phyloP scores from a whole-genome alignment of 2,888 invertebrate genomes.

The Acleris literana region DNA sequence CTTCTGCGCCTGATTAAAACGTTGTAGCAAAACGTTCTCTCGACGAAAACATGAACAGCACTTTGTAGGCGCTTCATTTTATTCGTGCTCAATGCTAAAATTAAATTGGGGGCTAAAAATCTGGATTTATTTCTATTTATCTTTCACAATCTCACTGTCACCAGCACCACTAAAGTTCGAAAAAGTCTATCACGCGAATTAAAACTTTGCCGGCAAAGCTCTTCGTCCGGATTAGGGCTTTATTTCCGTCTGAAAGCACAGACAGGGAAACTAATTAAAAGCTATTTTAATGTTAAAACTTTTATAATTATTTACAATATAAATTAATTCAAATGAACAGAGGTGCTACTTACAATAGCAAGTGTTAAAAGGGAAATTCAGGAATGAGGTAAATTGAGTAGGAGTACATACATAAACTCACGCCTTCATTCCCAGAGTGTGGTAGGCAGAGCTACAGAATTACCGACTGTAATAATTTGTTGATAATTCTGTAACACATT shows the following conservation, averaged over 20 bases:
- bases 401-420: no score
- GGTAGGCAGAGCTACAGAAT: no score
- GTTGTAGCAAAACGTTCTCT: neutral
- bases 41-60: neutral
- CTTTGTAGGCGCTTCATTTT: constrained; percentile 1
- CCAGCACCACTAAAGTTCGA: constrained; percentile 20
- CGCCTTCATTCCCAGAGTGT: no score
- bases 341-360: neutral
- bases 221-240: constrained; percentile 18
- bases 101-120: constrained; percentile 1
- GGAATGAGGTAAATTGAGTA: no score
- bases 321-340: neutral
- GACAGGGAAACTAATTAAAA: constrained; percentile 17
- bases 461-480: no score
- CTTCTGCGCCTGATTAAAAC: constrained; percentile 5
- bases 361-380: neutral
- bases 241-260: constrained; percentile 9
- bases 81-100: neutral
- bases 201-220: constrained; percentile 21
- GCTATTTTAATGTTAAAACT: constrained; percentile 14
- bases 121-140: constrained; percentile 23
- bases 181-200: constrained; percentile 23
- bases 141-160: constrained; percentile 25
- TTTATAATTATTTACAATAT: constrained; percentile 7
- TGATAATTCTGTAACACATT: no score